Base-by-base conservation (phyloP, 2,888 invertebrate species). In the Seira musarum region DNA sequence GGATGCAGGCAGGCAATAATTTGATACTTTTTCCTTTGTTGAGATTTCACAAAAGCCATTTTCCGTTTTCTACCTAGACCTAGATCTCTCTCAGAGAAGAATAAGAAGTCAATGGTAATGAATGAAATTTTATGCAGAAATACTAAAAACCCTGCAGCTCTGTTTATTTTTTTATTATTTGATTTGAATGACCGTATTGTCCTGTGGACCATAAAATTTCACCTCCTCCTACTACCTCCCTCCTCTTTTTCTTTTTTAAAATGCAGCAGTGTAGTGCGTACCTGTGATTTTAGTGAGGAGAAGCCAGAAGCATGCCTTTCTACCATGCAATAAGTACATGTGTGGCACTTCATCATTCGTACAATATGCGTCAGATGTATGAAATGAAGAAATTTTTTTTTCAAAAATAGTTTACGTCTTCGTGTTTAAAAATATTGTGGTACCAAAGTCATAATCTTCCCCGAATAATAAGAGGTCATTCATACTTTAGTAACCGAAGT, bases 161-260 rank as follows among this genome's bases (percentile, higher is more conserved):
- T 57, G 57, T 40, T 40, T 57, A 57, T n/a, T 57, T 17, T 5
- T n/a, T 57, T 57, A 13, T 57, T 57, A 57, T 57, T 57, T 57
- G 57, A 57, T 57, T 57, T 57, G n/a, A 57, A 57, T 79, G 79
- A 79, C 79, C 79, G 79, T 72, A 61, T 79, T 79, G 79, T 69
- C 53, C 63, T 79, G 73, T 79, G 73, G 72, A 79, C 79, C 79
- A 79, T 79, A 68, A 79, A 79, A 64, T 67, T 73, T 79, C 73
- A 79, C 72, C 79, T 73, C 79, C 72, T 72, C 63, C 57, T 40
- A 40, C 57, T n/a, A 57, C 57, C 57, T 57, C 57, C 57, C n/a
- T 6, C 8, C n/a, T 57, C 57, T 57, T 57, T 57, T 57, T 57
- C 17, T n/a, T 13, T 40, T 40, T 13, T 40, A 8, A 40, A 5